Base-by-base conservation (phyloP, 2,888 invertebrate species). In the Heliconius sara region DNA sequence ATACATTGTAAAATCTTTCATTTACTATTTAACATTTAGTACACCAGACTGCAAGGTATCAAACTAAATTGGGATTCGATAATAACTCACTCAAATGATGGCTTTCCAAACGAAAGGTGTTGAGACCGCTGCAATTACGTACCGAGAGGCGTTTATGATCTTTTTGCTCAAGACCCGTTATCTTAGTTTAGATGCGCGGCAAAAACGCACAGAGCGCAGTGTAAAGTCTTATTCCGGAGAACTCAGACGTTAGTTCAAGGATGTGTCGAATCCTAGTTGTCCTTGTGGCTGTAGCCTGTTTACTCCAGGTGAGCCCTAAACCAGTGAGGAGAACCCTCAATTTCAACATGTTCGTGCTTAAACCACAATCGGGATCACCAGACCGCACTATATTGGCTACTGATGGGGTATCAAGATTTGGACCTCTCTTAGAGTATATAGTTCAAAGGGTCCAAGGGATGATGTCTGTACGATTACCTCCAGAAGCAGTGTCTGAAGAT, bases 371-470 rank as follows among this genome's bases (percentile, higher is more conserved):
- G 67, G 92, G 90, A 74, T 86, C 89, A 0, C 87, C 91, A 0
- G 91, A 93, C 76, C 89, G 93, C 25, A 88, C 93, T 0, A 80
- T 87, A 52, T 85, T 93, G 16, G 87, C 93, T 1, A 93, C 93
- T 0, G 92, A 94, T 60, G 94, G 93, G 0, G 87, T 95, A 1
- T 96, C 95, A 1, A 94, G 96, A 86, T 96, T 97, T 87, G 97
- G 97, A 10, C 96, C 97, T 1, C 90, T 97, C 74, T 88, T 97
- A 82, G 97, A 97, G 87, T 96, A 96, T 84, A 88, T 97, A 66
- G 96, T 97, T 10, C 97, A 97, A 87, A 95, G 96, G 72, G 96
- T 97, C 77, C 97, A 97, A 90, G 95, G 96, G 0, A 95, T 96
- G 84, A 96, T 96, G 91, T 97, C 97, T 0, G 96, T 96, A n/a